These are phyloP conservation scores for Acanthurus lineatus DNA, from an alignment of 2,797 vertebrate genomes.

Conservation along the genomic window DNA sequence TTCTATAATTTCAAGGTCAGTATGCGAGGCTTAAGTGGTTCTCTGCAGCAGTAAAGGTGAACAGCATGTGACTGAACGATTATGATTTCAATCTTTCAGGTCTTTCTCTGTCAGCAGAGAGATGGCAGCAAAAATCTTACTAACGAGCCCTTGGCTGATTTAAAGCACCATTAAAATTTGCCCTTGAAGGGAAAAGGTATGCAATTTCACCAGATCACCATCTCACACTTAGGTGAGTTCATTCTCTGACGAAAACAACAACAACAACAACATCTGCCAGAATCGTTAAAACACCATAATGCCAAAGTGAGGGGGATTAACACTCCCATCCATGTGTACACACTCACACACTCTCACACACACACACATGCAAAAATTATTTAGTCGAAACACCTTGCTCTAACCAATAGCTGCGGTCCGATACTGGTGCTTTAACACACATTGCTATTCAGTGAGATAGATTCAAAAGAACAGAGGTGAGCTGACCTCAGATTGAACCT, in stretches of 20 bases:
- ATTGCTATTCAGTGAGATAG: constrained; percentile 15
- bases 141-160: constrained; percentile 54
- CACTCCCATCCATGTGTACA: constrained; percentile 34
- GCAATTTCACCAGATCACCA: constrained; percentile 69
- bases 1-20: neutral
- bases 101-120: constrained; percentile 46
- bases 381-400: constrained; percentile 28
- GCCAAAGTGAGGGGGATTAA: constrained; percentile 47
- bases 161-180: constrained; percentile 58
- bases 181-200: constrained; percentile 61
- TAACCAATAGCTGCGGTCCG: constrained; percentile 46
- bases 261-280: constrained; percentile 72
- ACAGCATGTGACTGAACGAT: constrained; percentile 2
- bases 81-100: constrained; percentile 21
- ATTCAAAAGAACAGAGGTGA: constrained; percentile 24
- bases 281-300: constrained; percentile 78
- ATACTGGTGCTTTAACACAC: constrained; percentile 18
- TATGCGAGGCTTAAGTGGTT: neutral
- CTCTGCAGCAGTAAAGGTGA: neutral
- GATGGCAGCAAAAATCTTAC: constrained; percentile 47
- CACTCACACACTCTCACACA: constrained; percentile 13
- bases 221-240: constrained; percentile 70
- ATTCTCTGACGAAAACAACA: constrained; percentile 66
- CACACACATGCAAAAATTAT: neutral
- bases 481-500: constrained; percentile 34